phyloP scores from a whole-genome alignment of 37 sponge, comb jelly and placozoan genomes.

The Spongia lamella region DNA sequence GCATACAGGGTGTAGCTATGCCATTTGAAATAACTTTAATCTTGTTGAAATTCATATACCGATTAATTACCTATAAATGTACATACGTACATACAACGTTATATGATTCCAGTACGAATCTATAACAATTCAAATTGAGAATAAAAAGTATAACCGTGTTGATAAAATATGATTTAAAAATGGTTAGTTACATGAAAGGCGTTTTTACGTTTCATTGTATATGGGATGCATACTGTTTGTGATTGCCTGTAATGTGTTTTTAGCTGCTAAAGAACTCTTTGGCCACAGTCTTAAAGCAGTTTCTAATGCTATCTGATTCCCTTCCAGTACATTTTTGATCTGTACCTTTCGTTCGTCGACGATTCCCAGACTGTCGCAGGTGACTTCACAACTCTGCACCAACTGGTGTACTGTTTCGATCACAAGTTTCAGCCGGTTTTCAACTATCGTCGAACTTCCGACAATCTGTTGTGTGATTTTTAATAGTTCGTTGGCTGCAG shows the following conservation, averaged over 20 bases:
- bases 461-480: constrained; percentile 49
- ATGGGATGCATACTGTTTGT: constrained; percentile 44
- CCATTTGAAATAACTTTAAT: too few relatives aligned
- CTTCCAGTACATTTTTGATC: constrained; percentile 36
- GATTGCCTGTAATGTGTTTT: constrained; percentile 20
- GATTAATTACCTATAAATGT: too few relatives aligned
- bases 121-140: too few relatives aligned
- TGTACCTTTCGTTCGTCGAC: constrained; percentile 33
- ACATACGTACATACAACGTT: too few relatives aligned
- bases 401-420: constrained; percentile 2
- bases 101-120: too few relatives aligned
- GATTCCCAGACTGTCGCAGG: constrained; percentile 17
- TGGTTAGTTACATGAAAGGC: too few relatives aligned
- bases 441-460: neutral
- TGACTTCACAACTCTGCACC: constrained; percentile 16
- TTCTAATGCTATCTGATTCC: constrained; percentile 33
- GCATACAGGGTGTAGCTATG: too few relatives aligned
- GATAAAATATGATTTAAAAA: too few relatives aligned
- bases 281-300: constrained; percentile 43
- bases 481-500: constrained; percentile 41
- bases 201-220: too few relatives aligned
- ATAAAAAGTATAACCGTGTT: too few relatives aligned
- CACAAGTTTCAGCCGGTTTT: constrained; percentile 15
- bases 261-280: constrained; percentile 24
- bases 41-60: too few relatives aligned